Evolutionary conservation across 64 coral and sea anemone genomes (phyloP), one percentile per base, ranked within the genome.

Genomic region (Dendrophyllia cribrosa): DNA sequence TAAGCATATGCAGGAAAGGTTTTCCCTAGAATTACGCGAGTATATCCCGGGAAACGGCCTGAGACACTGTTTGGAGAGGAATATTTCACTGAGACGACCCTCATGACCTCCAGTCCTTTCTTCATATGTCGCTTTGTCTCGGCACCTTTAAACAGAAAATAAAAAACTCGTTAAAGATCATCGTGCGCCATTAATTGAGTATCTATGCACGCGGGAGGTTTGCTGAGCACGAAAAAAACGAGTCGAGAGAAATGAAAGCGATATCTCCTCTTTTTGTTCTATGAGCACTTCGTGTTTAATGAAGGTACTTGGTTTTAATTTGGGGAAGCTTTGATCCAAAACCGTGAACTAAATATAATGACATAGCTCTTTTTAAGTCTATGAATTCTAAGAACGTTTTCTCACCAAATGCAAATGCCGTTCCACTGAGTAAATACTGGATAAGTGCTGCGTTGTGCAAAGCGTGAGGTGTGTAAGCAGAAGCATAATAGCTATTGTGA

Each of bases 31-130:
- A 53, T 51, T 19, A 13, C 17, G 15, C 6, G 5, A 64, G 13
- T 61, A 90, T 56, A 90, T 25, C 49, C 66, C 4, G 88, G 88
- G 43, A 79, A 90, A 66, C 88, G 88, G 7, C 88, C 75, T 26
- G 58, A 48, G 3, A 90, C 66, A 23, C 58, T 47, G 13, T 64
- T 80, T 43, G 88, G 88, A 21, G 66, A 51, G 21, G 88, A 90
- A 34, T 90, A 69, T 43, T 53, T 23, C 13, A 46, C 50, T 19
- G 89, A 77, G 12, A 91, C 43, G 5, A 21, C 82, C 78, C 20
- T 70, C 11, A 55, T 69, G 1, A 60, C 25, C 20, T 70, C 11
- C 45, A 91, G 59, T 22, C 60, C 62, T 51, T 83, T 21, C 22
- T 78, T 62, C 20, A 91, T 59, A 25, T 91, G 70, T 11, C 9